Percentiles rank a stretch among this genome's conserved stretches.
Evolutionary conservation across 2,113 vertebrate species (phyloP).

Genomic region (Cisticola juncidis): DNA sequence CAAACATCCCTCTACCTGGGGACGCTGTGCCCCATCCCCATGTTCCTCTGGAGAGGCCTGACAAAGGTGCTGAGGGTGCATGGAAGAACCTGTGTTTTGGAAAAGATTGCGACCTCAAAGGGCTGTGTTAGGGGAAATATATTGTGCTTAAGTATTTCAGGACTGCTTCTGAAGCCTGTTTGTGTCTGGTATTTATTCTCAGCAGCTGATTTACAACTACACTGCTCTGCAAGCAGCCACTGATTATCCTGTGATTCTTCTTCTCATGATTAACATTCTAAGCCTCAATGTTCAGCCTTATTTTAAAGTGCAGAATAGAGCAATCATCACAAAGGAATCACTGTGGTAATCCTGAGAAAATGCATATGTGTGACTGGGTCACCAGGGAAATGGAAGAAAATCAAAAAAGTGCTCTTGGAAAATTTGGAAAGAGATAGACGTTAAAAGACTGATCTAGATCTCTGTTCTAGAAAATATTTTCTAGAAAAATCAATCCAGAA

Average conservation of each 20-base stretch:
- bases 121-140: not conserved
- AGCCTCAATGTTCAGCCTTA: not conserved
- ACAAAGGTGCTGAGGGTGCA: fast-evolving
- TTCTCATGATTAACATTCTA: not conserved
- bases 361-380: not conserved
- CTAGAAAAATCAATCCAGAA: not conserved
- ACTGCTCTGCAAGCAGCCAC: not conserved
- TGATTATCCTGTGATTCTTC: not conserved
- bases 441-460: not conserved
- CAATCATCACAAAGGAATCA: not conserved
- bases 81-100: not conserved
- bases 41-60: not conserved
- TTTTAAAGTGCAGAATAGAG: not conserved
- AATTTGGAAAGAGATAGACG: not conserved
- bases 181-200: not conserved
- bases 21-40: not conserved
- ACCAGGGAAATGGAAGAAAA: not conserved
- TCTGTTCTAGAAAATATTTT: not conserved
- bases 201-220: not conserved
- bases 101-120: not conserved
- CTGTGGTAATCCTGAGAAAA: constrained; percentile 24
- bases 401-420: not conserved
- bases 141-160: not conserved
- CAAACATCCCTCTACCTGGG: not conserved
- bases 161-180: not conserved